Percentiles rank a stretch among this genome's conserved stretches.
Evolutionary conservation across 2,797 vertebrate species (phyloP).

Genomic region (Microcaecilia unicolor): DNA sequence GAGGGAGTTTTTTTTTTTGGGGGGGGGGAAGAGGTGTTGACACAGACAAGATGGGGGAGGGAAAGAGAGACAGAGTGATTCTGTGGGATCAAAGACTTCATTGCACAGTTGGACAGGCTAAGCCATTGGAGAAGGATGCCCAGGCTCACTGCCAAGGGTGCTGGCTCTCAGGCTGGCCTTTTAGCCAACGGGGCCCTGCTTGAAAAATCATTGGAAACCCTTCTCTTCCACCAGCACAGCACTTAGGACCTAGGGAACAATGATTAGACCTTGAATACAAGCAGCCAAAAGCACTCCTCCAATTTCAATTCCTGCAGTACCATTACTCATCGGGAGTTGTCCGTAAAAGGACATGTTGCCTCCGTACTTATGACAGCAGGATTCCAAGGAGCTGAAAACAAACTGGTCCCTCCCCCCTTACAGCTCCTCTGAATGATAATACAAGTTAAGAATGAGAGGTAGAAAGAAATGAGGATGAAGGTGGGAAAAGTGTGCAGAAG

Average conservation of each 20-base stretch:
- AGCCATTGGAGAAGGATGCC: no score
- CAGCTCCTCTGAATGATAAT: not conserved
- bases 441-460: not conserved
- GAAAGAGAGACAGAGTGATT: no score
- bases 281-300: not conserved
- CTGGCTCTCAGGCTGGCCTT: no score
- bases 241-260: not conserved
- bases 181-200: no score
- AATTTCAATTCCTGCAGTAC: not conserved
- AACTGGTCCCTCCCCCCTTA: not conserved
- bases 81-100: no score
- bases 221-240: not conserved
- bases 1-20: no score
- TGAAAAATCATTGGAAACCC: no score
- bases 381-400: not conserved
- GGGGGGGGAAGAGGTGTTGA: no score
- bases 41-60: no score
- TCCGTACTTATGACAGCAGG: not conserved
- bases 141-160: no score
- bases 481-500: not conserved
- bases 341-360: constrained; percentile 8
- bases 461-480: no score
- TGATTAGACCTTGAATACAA: fast-evolving
- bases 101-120: no score
- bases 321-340: constrained; percentile 2